Percentiles rank a stretch among this genome's conserved stretches.
Conservation (phyloP, 2,113 vertebrate species). For the Synchiropus splendidus region DNA sequence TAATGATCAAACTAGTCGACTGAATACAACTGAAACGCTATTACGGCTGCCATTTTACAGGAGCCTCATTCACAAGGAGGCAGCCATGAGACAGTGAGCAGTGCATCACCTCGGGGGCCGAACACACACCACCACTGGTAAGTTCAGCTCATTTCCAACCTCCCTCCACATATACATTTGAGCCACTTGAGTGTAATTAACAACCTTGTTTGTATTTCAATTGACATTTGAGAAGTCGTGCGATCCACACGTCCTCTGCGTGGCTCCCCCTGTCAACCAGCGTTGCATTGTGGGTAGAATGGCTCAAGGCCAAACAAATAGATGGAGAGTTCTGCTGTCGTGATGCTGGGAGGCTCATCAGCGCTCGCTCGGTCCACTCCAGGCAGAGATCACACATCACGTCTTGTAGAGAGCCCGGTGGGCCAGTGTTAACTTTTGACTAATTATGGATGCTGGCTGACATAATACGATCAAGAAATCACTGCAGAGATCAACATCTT, state of each 20-base stretch:
- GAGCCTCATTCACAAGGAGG: conserved; percentile 43
- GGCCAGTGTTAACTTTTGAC: conserved; percentile 64
- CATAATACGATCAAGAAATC: conserved; percentile 64
- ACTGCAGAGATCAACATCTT: conserved; percentile 36
- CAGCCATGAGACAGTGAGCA: conserved; percentile 28
- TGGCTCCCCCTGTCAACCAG: conserved; percentile 51
- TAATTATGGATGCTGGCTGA: conserved; percentile 61
- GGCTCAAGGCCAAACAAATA: conserved; percentile 42
- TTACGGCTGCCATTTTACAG: conserved; percentile 57
- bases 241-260: conserved; percentile 59
- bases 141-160: conserved; percentile 39
- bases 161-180: conserved; percentile 39
- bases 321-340: conserved; percentile 57
- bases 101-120: conserved; percentile 49
- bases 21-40: conserved; percentile 14
- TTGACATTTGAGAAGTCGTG: conserved; percentile 48
- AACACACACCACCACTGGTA: conserved; percentile 66
- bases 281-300: conserved; percentile 64
- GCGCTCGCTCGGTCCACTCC: conserved; percentile 62
- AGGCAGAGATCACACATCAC: conserved; percentile 58
- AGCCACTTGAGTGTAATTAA: conserved; percentile 53
- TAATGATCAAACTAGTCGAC: too few species aligned
- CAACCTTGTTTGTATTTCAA: conserved; percentile 48
- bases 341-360: conserved; percentile 63
- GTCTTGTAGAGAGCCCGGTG: conserved; percentile 27